Evolutionary conservation across 2,113 vertebrate genomes (phyloP), one percentile per base, ranked within the genome.

Genomic region (Tragelaphus imberbis): DNA sequence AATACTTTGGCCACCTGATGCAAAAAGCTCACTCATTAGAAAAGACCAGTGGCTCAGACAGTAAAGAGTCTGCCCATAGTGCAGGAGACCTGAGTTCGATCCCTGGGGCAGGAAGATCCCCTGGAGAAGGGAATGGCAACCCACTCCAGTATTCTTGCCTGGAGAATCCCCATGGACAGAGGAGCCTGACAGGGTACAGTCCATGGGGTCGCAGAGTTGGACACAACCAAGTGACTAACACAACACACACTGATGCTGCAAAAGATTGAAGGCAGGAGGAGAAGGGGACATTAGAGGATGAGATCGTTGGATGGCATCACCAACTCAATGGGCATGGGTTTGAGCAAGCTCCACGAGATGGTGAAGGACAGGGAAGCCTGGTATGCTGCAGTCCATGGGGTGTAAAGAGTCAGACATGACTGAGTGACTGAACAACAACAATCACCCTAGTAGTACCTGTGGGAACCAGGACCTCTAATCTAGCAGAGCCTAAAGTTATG

Each of bases 301-400:
- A 71, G 10, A 71, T 40, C 5, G 10, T 23, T 75, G 68, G 10
- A 40, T 23, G n/a, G n/a, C 19, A 3, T 75, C 68, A 75, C 68
- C 13, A n/a, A 75, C 68, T 75, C 68, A 23, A 6, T 40, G 10
- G 68, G 19, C 68, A 23, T 40, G 19, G 40, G n/a, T 75, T 12
- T 40, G n/a, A 75, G 68, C 19, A 75, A 23, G n/a, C n/a, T 75
- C n/a, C 2, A 0, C 0, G 1, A 71, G 68, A 40, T 23, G n/a
- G 68, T 71, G 19, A 71, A 36, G 19, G n/a, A 40, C 19, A 23
- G 19, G 68, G 68, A 40, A 36, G 1, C 65, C 65, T 36, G 65
- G 19, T 71, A 2, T 71, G n/a, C 19, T 36, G 5, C 65, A 71
- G 65, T 23, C 65, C n/a, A 36, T 36, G 65, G n/a, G 65, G n/a